These are phyloP conservation scores for Petrocephalus schoutedeni DNA, from an alignment of 2,797 vertebrate genomes.

Conservation along the genomic window DNA sequence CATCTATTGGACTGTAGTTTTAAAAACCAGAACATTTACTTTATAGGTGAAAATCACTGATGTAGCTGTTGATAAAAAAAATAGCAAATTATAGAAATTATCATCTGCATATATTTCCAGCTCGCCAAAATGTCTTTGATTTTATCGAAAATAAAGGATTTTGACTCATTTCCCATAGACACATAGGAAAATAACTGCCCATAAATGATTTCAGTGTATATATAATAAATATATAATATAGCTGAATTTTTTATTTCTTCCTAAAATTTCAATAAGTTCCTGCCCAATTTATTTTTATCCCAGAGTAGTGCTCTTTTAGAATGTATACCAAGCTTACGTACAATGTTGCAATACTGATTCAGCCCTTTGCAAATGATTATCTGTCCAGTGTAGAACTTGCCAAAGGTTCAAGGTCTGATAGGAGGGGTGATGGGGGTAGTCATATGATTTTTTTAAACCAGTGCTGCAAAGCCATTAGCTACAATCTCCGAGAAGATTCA, in stretches of 20 bases:
- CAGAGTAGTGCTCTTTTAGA: not conserved
- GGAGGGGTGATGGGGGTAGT: not conserved
- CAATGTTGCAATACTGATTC: not conserved
- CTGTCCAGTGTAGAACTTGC: not conserved
- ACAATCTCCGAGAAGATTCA: not conserved
- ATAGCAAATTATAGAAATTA: not conserved
- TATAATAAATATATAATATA: not conserved
- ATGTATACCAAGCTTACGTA: not conserved
- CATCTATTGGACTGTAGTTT: not conserved
- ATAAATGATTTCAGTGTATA: not conserved
- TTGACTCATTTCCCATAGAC: not conserved
- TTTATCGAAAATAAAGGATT: not conserved
- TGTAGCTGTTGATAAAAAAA: not conserved
- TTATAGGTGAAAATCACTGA: not conserved
- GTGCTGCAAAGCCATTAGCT: not conserved
- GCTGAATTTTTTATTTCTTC: not conserved
- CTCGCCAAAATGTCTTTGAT: not conserved
- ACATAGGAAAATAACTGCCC: not conserved
- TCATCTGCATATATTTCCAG: not conserved
- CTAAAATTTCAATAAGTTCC: not conserved
- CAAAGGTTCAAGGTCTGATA: constrained; percentile 4
- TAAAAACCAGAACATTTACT: not conserved
- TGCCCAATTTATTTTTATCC: not conserved
- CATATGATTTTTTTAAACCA: not conserved
- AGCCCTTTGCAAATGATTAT: not conserved